phyloP scores from a whole-genome alignment of 2,113 vertebrate species.

The Lethenteron reissneri region DNA sequence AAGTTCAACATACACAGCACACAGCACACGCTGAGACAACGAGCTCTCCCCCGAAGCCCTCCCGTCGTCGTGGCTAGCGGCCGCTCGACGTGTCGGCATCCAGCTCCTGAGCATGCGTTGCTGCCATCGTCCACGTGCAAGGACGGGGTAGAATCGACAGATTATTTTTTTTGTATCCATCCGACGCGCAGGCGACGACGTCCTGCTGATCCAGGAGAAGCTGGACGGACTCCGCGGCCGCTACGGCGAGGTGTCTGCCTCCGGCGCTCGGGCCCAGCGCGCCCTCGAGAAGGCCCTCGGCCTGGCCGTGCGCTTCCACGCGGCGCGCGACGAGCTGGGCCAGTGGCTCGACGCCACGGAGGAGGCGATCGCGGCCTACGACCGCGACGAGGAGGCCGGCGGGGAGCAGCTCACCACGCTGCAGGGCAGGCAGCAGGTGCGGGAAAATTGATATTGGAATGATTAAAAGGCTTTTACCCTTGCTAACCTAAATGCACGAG shows the following conservation, averaged over 20 bases:
- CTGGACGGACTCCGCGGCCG: slow-evolving; percentile 84
- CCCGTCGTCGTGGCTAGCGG: no score
- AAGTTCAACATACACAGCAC: no score
- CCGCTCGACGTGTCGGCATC: no score
- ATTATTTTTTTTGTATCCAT: slow-evolving; percentile 8
- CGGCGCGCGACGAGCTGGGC: slow-evolving; percentile 53
- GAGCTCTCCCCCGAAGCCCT: no score
- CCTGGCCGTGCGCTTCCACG: slow-evolving; percentile 72
- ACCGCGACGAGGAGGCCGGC: slow-evolving; percentile 20
- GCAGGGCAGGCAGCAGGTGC: slow-evolving; percentile 81
- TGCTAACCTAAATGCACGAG: no score
- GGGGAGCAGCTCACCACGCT: slow-evolving; percentile 63
- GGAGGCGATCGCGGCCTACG: slow-evolving; percentile 38
- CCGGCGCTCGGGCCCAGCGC: slow-evolving; percentile 66
- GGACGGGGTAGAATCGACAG: no score
- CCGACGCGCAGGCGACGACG: slow-evolving; percentile 55
- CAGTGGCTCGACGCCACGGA: slow-evolving; percentile 61
- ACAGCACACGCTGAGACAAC: no score
- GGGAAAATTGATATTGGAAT: neutral
- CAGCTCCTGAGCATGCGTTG: no score
- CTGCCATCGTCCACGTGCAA: no score
- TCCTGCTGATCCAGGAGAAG: slow-evolving; percentile 88
- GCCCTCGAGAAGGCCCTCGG: slow-evolving; percentile 82
- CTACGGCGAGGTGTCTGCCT: slow-evolving; percentile 63
- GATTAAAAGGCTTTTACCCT: no score